Conservation (phyloP, 2,888 invertebrate species). For the Ochropacha duplaris region DNA sequence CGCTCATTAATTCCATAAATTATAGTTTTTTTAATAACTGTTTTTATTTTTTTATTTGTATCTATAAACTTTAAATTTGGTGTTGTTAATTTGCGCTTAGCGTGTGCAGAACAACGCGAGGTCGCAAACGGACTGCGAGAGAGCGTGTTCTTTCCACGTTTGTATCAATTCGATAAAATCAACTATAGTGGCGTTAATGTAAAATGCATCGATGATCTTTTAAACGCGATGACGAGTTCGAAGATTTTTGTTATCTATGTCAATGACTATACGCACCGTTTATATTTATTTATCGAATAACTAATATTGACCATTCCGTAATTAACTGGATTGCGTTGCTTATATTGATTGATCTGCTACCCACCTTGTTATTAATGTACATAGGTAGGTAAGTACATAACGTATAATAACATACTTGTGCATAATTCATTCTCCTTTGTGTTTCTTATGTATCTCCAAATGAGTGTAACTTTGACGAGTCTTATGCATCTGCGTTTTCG, state of each 20-base stretch:
- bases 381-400: no score
- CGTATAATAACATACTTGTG: no score
- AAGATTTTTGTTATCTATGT: slow-evolving; percentile 13
- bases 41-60: not conserved
- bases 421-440: no score
- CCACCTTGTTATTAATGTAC: not conserved
- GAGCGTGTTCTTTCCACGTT: slow-evolving; percentile 26
- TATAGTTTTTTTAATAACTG: no score
- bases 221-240: slow-evolving; percentile 8
- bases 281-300: slow-evolving; percentile 2
- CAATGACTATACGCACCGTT: slow-evolving; percentile 9
- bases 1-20: not conserved
- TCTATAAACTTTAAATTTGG: not conserved
- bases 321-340: not conserved
- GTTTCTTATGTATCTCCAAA: no score
- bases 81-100: slow-evolving; percentile 15
- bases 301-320: not conserved
- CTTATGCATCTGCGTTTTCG: no score
- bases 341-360: not conserved
- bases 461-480: no score
- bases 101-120: slow-evolving; percentile 39
- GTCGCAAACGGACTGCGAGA: slow-evolving; percentile 36
- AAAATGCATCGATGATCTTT: not conserved
- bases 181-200: not conserved
- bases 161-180: slow-evolving; percentile 14